These are phyloP conservation scores for Meloidogyne exigua DNA, from an alignment of 1,140 invertebrate genomes.

Conservation along the genomic window DNA sequence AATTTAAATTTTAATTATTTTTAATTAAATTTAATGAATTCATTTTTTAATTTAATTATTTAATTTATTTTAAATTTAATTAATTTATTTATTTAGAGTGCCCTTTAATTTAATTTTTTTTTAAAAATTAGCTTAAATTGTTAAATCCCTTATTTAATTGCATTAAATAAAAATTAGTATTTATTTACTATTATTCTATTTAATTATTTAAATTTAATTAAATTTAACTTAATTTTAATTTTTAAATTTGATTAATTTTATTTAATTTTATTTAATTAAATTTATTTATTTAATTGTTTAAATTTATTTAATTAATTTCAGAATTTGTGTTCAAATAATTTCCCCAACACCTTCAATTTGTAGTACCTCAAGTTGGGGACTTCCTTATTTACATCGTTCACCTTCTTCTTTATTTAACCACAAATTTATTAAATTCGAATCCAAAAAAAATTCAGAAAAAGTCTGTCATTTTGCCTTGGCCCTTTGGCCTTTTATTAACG, in stretches of 20 bases:
- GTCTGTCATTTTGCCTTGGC: slow-evolving; percentile 75
- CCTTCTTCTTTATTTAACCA: slow-evolving; percentile 19
- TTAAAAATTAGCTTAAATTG: too few species aligned
- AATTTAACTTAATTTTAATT: too few species aligned
- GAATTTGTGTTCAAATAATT: slow-evolving; percentile 17
- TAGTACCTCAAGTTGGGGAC: slow-evolving; percentile 18
- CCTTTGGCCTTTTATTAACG: slow-evolving; percentile 71
- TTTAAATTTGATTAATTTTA: neutral
- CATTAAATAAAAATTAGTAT: neutral
- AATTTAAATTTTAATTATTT: too few species aligned
- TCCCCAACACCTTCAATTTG: slow-evolving; percentile 11
- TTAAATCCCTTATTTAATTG: neutral
- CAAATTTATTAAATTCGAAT: slow-evolving; percentile 37
- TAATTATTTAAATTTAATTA: too few species aligned
- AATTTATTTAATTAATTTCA: neutral
- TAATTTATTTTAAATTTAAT: too few species aligned
- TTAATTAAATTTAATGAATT: too few species aligned
- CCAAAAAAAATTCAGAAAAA: slow-evolving; percentile 65
- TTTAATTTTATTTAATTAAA: neutral
- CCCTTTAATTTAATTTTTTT: too few species aligned
- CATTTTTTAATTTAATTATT: too few species aligned
- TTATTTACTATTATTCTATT: too few species aligned
- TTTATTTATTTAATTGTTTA: too few species aligned
- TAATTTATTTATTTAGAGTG: too few species aligned
- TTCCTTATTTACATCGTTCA: slow-evolving; percentile 23